Conservation (phyloP, 2,113 vertebrate genomes). For the Gobio gobio region DNA sequence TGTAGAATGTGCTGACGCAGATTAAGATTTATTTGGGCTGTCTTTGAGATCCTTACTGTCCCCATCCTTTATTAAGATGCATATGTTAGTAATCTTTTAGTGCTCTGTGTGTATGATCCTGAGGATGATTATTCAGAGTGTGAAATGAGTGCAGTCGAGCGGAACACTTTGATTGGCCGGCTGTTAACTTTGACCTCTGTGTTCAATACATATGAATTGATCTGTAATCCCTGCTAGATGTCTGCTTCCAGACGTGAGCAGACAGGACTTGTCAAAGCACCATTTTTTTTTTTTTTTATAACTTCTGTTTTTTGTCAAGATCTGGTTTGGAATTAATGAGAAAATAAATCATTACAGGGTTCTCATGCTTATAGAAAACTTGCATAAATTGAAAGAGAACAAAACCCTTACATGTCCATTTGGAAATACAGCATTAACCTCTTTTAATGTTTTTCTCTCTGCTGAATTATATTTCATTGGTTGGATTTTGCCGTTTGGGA, state of each 20-base stretch:
- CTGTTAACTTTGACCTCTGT: conserved; percentile 47
- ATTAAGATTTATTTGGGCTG: conserved; percentile 3
- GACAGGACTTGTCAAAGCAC: neutral
- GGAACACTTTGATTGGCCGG: conserved; percentile 50
- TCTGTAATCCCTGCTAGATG: conserved; percentile 25
- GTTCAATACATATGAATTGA: conserved; percentile 46
- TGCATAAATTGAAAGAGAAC: too few relatives aligned
- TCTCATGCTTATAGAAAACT: neutral
- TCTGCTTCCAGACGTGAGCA: neutral
- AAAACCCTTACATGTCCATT: too few relatives aligned
- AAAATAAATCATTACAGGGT: neutral
- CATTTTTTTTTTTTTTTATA: neutral
- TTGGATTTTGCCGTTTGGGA: neutral
- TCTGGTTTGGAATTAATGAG: neutral
- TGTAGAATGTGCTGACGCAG: conserved; percentile 29
- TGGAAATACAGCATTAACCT: too few relatives aligned
- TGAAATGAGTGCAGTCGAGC: conserved; percentile 47
- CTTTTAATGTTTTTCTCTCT: neutral
- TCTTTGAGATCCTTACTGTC: conserved; percentile 26
- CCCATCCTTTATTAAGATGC: neutral
- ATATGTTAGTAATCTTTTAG: neutral
- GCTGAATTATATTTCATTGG: neutral
- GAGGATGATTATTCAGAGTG: conserved; percentile 46
- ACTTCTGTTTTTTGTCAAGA: neutral
- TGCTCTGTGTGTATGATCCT: conserved; percentile 49